phyloP scores from a whole-genome alignment of 2,113 vertebrate genomes.

The Actenoides hombroni region DNA sequence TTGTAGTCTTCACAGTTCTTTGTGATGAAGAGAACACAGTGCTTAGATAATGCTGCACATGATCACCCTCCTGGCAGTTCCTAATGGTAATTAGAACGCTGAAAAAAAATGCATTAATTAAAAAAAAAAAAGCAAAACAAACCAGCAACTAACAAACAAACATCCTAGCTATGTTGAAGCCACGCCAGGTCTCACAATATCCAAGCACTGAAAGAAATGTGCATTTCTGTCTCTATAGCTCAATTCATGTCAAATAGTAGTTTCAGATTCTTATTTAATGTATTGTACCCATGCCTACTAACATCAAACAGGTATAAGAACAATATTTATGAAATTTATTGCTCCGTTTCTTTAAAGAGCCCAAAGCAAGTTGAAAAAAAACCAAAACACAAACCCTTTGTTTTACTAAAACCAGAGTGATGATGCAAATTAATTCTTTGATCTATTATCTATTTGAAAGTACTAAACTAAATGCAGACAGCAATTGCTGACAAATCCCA shows the following conservation, averaged over 20 bases:
- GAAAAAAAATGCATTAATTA: neutral
- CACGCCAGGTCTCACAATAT: neutral
- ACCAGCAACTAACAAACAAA: neutral
- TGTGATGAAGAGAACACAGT: neutral
- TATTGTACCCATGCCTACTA: neutral
- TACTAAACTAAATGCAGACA: conserved; percentile 60
- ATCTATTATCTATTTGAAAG: conserved; percentile 61
- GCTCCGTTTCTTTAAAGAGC: neutral
- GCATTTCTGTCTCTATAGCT: neutral
- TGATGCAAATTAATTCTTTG: conserved; percentile 67
- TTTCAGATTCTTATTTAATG: neutral
- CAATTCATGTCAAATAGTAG: neutral
- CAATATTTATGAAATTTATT: neutral
- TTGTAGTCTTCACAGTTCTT: neutral
- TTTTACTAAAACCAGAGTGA: conserved; percentile 59
- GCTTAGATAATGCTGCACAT: neutral
- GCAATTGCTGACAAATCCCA: conserved; percentile 73
- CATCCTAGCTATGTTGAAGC: neutral
- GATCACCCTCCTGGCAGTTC: neutral
- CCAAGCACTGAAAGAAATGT: neutral
- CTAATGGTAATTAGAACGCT: neutral
- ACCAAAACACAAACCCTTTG: neutral
- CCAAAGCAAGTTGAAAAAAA: neutral
- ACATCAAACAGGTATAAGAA: neutral
- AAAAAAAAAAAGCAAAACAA: neutral